Conservation (phyloP, 2,888 invertebrate genomes). For the Thera britannica region DNA sequence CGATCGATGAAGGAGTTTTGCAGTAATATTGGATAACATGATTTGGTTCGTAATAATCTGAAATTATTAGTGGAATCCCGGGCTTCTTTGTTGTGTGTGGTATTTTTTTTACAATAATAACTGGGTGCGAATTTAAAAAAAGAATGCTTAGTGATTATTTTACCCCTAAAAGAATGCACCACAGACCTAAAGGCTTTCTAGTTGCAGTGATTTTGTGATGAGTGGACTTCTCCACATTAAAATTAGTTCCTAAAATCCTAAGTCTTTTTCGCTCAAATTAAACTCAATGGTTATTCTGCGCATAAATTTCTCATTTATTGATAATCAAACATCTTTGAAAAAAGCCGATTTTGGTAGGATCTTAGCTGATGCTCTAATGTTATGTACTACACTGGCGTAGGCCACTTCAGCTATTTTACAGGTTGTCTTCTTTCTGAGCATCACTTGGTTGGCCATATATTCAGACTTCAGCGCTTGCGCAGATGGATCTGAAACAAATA, state of each 20-base stretch:
- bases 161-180: too few relatives aligned
- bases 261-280: background rate
- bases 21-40: background rate
- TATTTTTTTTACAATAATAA: too few relatives aligned
- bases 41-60: too few relatives aligned
- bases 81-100: too few relatives aligned
- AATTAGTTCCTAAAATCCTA: too few relatives aligned
- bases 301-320: background rate
- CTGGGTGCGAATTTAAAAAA: too few relatives aligned
- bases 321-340: slow-evolving; percentile 58
- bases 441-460: slow-evolving; percentile 43
- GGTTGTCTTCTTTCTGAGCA: slow-evolving; percentile 50
- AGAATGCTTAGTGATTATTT: too few relatives aligned
- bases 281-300: background rate
- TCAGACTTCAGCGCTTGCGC: slow-evolving; percentile 43
- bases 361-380: slow-evolving; percentile 65
- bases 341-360: slow-evolving; percentile 63
- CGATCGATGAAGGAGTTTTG: background rate
- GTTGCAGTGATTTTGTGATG: too few relatives aligned
- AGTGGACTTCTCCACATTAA: too few relatives aligned
- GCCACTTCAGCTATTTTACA: slow-evolving; percentile 59
- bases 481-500: slow-evolving; percentile 52
- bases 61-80: too few relatives aligned
- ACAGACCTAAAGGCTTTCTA: too few relatives aligned
- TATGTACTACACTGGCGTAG: slow-evolving; percentile 64